These are phyloP conservation scores for Heptranchias perlo DNA, from an alignment of 2,113 vertebrate genomes.

Conservation along the genomic window DNA sequence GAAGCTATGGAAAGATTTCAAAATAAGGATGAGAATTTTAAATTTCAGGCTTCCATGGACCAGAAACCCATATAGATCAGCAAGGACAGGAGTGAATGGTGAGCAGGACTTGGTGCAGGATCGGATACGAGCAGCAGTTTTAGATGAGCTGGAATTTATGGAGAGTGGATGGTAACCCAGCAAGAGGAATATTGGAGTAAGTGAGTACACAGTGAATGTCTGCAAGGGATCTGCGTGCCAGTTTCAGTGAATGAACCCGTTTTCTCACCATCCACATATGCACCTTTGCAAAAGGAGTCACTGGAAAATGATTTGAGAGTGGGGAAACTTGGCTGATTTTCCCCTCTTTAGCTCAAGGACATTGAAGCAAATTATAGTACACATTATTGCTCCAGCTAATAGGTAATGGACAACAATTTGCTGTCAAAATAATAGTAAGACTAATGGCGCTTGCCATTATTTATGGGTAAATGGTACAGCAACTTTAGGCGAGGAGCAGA, in stretches of 20 bases:
- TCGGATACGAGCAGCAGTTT: too few species aligned
- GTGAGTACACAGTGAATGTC: not conserved
- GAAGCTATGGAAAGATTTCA: too few species aligned
- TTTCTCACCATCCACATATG: not conserved
- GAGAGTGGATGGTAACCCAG: not conserved
- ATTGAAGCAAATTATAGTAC: not conserved
- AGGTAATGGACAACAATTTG: too few species aligned
- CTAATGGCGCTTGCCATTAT: too few species aligned
- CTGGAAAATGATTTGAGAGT: not conserved
- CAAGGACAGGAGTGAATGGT: too few species aligned
- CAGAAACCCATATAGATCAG: too few species aligned
- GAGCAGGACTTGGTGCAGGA: not conserved
- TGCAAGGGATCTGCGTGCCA: too few species aligned
- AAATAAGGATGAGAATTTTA: too few species aligned
- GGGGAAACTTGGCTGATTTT: not conserved
- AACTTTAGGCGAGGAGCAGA: too few species aligned
- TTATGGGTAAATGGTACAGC: too few species aligned
- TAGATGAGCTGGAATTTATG: not conserved
- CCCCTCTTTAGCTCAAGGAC: not conserved
- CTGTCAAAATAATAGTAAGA: too few species aligned
- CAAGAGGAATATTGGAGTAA: not conserved
- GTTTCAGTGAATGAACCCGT: not conserved
- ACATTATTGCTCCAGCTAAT: not conserved
- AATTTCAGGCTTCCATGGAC: too few species aligned
- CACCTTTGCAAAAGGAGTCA: not conserved